Percentiles rank a stretch among this genome's conserved stretches.
These are phyloP conservation scores for Oceanodroma leucorhoa DNA, from an alignment of 2,797 vertebrate species.

Conservation along the genomic window DNA sequence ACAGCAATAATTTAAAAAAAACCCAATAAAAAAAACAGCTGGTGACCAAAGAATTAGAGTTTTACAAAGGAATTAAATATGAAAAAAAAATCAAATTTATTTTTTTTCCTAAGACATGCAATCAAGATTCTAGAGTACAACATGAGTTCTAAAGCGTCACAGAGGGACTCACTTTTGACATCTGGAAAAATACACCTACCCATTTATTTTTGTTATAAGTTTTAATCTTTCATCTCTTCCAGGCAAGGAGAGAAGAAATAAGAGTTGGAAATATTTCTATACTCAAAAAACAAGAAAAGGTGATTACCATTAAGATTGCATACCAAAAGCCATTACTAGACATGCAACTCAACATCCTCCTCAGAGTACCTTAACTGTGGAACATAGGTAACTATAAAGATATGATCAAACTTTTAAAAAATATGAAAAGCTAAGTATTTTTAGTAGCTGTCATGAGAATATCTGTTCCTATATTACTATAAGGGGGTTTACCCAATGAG, in stretches of 20 bases:
- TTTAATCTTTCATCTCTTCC: not conserved
- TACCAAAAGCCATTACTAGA: not conserved
- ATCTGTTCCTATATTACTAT: not conserved
- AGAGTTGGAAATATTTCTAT: not conserved
- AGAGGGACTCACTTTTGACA: not conserved
- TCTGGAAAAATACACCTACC: not conserved
- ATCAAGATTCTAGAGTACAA: not conserved
- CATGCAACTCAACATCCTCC: not conserved
- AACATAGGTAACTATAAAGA: not conserved
- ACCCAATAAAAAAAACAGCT: fast-evolving
- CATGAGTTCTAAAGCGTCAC: not conserved
- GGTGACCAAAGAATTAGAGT: not conserved
- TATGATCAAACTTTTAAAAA: not conserved
- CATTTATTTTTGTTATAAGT: not conserved
- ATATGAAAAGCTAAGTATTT: not conserved
- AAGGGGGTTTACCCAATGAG: not conserved
- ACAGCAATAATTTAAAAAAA: not conserved
- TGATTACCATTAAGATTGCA: not conserved
- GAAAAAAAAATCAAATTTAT: no score
- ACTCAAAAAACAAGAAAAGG: not conserved
- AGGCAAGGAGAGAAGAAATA: not conserved
- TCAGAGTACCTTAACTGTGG: not conserved
- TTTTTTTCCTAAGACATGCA: not conserved
- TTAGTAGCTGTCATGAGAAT: not conserved
- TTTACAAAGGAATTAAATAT: not conserved